phyloP scores from a whole-genome alignment of 1,140 invertebrate species.

The Dryas iulia region DNA sequence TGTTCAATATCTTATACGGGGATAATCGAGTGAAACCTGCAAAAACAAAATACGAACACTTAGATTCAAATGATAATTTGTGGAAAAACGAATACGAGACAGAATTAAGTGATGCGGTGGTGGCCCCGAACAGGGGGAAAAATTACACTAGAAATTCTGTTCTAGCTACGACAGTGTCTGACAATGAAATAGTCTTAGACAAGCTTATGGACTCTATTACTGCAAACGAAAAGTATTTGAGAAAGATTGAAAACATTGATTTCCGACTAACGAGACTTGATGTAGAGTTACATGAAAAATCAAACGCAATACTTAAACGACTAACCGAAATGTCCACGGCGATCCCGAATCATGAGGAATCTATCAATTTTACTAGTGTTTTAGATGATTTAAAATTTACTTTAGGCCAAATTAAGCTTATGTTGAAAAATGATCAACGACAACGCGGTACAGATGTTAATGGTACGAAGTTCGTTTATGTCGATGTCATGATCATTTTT shows the following conservation, averaged over 20 bases:
- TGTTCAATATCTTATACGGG: constrained; percentile 39
- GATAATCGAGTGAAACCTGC: constrained; percentile 34
- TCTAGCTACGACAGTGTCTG: constrained; percentile 33
- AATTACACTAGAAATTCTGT: constrained; percentile 50
- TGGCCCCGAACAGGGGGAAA: constrained; percentile 45
- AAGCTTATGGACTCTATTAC: constrained; percentile 65
- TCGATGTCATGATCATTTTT: too few species aligned
- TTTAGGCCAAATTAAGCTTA: constrained; percentile 44
- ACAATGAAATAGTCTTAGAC: constrained; percentile 64
- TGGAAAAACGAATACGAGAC: constrained; percentile 70
- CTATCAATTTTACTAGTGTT: constrained; percentile 45
- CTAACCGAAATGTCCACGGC: constrained; percentile 51
- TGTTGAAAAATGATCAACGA: constrained; percentile 41
- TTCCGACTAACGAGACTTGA: constrained; percentile 68
- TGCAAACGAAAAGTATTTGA: constrained; percentile 68
- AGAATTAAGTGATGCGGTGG: constrained; percentile 61
- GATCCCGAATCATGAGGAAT: constrained; percentile 33
- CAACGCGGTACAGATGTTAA: constrained; percentile 22
- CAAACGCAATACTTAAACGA: constrained; percentile 60
- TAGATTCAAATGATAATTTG: constrained; percentile 42
- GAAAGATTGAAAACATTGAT: constrained; percentile 68
- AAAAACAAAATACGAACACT: constrained; percentile 41
- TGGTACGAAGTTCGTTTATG: constrained; percentile 28
- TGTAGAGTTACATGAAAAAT: constrained; percentile 71
- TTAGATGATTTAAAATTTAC: constrained; percentile 48